These are phyloP conservation scores for Ormyrus thymus DNA, from an alignment of 2,888 invertebrate genomes.

Conservation along the genomic window DNA sequence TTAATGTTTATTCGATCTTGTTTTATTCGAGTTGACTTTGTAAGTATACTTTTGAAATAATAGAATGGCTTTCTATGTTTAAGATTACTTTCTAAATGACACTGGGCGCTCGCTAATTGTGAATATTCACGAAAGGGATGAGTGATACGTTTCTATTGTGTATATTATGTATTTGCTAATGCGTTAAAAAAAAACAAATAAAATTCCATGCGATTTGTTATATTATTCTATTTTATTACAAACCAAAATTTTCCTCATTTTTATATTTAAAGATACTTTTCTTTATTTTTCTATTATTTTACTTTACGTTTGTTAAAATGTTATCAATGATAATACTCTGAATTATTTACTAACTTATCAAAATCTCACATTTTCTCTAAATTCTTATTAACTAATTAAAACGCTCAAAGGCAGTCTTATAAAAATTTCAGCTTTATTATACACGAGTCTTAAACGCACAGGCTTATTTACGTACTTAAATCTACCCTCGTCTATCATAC, in stretches of 20 bases:
- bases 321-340: not conserved
- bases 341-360: not conserved
- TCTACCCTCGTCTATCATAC: not conserved
- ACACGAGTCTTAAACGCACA: too few relatives aligned
- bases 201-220: constrained; percentile 69
- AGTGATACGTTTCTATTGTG: constrained; percentile 48
- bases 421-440: too few relatives aligned
- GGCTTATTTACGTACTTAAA: too few relatives aligned
- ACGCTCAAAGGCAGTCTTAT: not conserved
- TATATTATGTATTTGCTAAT: constrained; percentile 69
- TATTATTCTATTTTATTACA: constrained; percentile 43
- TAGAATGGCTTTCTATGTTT: not conserved
- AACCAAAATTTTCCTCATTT: not conserved
- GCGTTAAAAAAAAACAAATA: constrained; percentile 61
- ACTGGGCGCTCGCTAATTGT: constrained; percentile 42
- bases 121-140: constrained; percentile 42
- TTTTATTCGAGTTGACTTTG: too few relatives aligned
- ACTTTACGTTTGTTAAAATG: not conserved
- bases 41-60: too few relatives aligned
- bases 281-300: not conserved
- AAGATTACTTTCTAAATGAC: constrained; percentile 2
- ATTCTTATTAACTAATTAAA: not conserved
- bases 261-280: not conserved
- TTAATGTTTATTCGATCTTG: too few relatives aligned
- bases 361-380: not conserved